These are phyloP conservation scores for Spheniscus mendiculus DNA, from an alignment of 2,113 vertebrate species.

Conservation along the genomic window DNA sequence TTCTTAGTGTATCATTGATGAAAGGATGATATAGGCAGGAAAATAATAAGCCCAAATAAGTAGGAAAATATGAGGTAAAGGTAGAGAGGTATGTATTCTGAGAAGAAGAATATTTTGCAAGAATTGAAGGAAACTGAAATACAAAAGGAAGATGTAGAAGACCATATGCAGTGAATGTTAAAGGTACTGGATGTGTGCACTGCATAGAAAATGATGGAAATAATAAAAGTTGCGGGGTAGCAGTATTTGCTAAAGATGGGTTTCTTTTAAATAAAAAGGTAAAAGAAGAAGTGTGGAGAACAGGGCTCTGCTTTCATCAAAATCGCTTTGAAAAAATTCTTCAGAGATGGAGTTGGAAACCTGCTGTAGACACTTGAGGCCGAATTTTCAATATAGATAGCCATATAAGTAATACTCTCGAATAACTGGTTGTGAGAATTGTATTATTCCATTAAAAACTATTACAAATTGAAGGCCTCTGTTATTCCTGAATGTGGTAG, in stretches of 20 bases:
- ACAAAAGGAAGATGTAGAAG: not conserved
- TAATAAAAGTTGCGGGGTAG: not conserved
- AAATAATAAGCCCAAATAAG: not conserved
- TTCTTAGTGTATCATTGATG: not conserved
- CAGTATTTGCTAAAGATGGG: not conserved
- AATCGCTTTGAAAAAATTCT: not conserved
- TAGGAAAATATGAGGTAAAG: not conserved
- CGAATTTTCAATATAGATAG: not conserved
- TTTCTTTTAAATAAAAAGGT: not conserved
- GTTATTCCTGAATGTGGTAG: not conserved
- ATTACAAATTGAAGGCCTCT: not conserved
- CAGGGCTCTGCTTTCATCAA: not conserved
- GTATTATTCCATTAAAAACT: not conserved
- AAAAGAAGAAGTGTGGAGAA: not conserved
- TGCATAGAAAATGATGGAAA: not conserved
- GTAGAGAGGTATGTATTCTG: not conserved
- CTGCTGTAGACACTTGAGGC: not conserved
- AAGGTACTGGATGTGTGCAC: not conserved
- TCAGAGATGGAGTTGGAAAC: not conserved
- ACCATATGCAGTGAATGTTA: not conserved
- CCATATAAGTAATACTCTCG: not conserved
- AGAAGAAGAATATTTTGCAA: not conserved
- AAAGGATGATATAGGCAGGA: not conserved
- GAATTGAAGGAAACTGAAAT: not conserved
- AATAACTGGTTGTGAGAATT: not conserved